phyloP scores from a whole-genome alignment of 2,113 vertebrate species.

The Mugil cephalus region DNA sequence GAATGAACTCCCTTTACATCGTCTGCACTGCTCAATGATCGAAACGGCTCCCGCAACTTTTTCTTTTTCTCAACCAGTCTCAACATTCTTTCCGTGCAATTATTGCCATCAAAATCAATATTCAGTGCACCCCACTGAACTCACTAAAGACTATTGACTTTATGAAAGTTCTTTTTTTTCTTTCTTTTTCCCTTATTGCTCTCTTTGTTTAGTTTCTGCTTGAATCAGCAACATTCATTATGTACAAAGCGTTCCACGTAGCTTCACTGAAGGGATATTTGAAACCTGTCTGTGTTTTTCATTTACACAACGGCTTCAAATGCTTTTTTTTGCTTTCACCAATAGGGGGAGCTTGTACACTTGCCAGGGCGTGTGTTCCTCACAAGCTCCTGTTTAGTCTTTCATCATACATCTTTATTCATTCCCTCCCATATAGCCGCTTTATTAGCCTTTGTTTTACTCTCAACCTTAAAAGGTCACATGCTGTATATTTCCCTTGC shows the following conservation, averaged over 20 bases:
- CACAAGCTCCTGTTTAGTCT: conserved; percentile 23
- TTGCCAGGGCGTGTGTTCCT: conserved; percentile 47
- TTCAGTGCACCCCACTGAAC: conserved; percentile 54
- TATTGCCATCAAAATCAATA: conserved; percentile 71
- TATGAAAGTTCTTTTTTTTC: conserved; percentile 29
- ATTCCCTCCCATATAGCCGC: conserved; percentile 32
- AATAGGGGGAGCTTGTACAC: conserved; percentile 82
- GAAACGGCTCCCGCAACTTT: conserved; percentile 18
- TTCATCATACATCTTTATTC: conserved; percentile 50
- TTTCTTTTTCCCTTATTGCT: background rate
- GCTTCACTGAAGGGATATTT: conserved; percentile 16
- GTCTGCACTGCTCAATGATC: conserved; percentile 38
- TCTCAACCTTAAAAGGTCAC: conserved; percentile 49
- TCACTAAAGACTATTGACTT: conserved; percentile 58
- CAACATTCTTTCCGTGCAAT: conserved; percentile 36
- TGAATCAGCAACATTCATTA: conserved; percentile 24
- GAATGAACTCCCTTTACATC: conserved; percentile 55
- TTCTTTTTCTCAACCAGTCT: conserved; percentile 32
- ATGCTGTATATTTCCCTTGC: conserved; percentile 33
- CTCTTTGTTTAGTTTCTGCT: conserved; percentile 15
- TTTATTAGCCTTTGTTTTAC: conserved; percentile 62
- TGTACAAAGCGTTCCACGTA: background rate
- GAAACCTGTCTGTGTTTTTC: background rate
- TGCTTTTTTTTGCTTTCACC: conserved; percentile 46
- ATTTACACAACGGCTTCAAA: background rate